phyloP scores from a whole-genome alignment of 2,888 invertebrate genomes.

The Apamea crenata region DNA sequence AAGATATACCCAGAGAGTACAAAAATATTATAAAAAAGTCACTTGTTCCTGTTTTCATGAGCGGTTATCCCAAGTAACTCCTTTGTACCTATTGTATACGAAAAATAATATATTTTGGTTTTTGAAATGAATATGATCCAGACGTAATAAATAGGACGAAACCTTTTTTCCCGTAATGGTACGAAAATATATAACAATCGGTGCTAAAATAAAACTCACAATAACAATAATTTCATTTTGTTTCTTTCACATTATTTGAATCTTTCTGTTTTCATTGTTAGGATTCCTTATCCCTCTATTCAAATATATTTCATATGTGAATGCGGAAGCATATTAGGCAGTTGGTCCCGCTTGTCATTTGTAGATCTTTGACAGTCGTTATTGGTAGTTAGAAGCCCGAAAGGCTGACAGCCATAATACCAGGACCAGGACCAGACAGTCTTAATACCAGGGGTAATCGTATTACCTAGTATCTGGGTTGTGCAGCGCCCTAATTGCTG shows the following conservation, averaged over 20 bases:
- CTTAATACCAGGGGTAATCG: no score
- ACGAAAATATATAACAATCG: conserved; percentile 18
- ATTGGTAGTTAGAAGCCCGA: no score
- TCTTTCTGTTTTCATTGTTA: background rate
- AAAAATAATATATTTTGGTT: background rate
- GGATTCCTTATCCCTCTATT: background rate
- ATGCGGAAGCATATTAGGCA: no score
- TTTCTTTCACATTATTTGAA: background rate
- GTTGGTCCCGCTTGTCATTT: no score
- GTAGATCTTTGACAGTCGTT: no score
- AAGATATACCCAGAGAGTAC: no score
- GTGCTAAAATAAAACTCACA: conserved; percentile 12
- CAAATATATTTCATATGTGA: no score
- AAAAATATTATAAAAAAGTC: background rate
- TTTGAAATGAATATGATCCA: background rate
- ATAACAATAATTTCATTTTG: conserved; percentile 8
- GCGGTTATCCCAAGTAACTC: background rate
- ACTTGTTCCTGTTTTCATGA: background rate
- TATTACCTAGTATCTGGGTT: no score
- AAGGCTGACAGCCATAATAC: no score
- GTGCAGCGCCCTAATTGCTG: no score
- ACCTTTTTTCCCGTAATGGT: background rate
- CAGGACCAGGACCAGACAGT: no score
- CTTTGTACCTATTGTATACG: background rate
- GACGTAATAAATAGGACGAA: background rate